Evolutionary conservation across 53 echinoderm and acorn worm species (phyloP).

Genomic region (Stichopus horrens): DNA sequence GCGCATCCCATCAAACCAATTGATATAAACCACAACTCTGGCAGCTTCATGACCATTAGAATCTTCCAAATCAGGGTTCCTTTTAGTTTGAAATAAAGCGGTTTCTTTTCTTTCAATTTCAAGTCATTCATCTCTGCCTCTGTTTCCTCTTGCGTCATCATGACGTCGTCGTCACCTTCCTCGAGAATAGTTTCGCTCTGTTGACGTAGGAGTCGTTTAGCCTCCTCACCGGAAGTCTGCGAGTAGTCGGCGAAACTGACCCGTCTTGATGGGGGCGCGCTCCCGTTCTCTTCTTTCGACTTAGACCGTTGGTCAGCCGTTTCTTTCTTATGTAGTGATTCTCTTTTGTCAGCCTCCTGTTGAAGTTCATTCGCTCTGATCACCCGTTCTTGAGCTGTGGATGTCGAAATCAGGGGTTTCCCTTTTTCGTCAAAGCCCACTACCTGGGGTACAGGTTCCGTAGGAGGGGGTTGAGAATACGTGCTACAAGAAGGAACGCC

Average conservation of each 20-base stretch:
- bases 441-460: slow-evolving; percentile 5
- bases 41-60: slow-evolving; percentile 62
- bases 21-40: slow-evolving; percentile 82
- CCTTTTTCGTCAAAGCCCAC: slow-evolving; percentile 39
- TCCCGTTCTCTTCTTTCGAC: slow-evolving; percentile 18
- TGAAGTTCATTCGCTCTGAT: neutral
- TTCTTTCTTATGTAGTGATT: neutral
- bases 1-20: slow-evolving; percentile 76
- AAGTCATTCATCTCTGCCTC: slow-evolving; percentile 40
- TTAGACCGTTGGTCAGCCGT: slow-evolving; percentile 35
- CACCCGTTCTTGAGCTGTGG: neutral
- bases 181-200: slow-evolving; percentile 8
- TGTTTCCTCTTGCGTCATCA: slow-evolving; percentile 36
- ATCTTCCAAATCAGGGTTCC: slow-evolving; percentile 49
- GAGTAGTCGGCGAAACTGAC: slow-evolving; percentile 41
- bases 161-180: slow-evolving; percentile 44
- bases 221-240: neutral
- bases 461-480: slow-evolving; percentile 62
- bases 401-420: slow-evolving; percentile 40
- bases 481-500: slow-evolving; percentile 69
- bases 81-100: slow-evolving; percentile 21
- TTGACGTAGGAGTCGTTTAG: neutral
- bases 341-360: neutral
- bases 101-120: slow-evolving; percentile 45
- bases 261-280: neutral